Evolutionary conservation across 2,888 invertebrate genomes (phyloP), one percentile per base, ranked within the genome.

Genomic region (Melitaea athalia): DNA sequence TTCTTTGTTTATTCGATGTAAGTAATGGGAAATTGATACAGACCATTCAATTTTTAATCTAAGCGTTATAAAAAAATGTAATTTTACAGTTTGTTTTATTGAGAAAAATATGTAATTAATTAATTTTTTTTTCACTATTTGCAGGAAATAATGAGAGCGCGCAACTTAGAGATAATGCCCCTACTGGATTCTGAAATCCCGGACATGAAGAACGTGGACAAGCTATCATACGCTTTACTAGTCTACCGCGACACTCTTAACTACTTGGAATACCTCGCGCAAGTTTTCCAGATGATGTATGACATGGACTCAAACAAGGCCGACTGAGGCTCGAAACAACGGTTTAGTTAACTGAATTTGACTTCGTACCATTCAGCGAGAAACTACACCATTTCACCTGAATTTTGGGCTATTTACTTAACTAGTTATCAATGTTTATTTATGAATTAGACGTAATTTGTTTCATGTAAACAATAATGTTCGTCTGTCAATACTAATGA

Each of bases 1-100:
- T 96, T 4, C 93, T 96, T 62, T 96, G 96, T 82, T 94, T 95
- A 83, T 91, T 96, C 64, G 94, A 95, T 85, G 94, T 94, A 81
- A 89, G 91, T 89, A 78, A 79, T 17, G 15, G 43, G 3, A 24
- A 64, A 52, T n/a, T 17, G 38, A 53, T 7, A 5, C 14, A 14
- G 12, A 53, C 5, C 5, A 38, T 3, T 38, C 6, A 38, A 38
- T 7, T 38, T 38, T 38, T 8, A 38, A 38, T 38, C 1, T 38
- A 38, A 7, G 5, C 4, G 5, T 38, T 38, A 38, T 8, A 38
- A 24, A 24, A 24, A 2, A 24, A 24, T 24, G 24, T 24, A 24
- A 24, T 24, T 24, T 24, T 24, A 24, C 3, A 24, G 24, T 24
- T 24, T 24, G 24, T 24, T 24, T 38, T 8, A 38, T 38, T 7